Evolutionary conservation across 1,140 invertebrate species (phyloP).

Genomic region (Zophobas morio): DNA sequence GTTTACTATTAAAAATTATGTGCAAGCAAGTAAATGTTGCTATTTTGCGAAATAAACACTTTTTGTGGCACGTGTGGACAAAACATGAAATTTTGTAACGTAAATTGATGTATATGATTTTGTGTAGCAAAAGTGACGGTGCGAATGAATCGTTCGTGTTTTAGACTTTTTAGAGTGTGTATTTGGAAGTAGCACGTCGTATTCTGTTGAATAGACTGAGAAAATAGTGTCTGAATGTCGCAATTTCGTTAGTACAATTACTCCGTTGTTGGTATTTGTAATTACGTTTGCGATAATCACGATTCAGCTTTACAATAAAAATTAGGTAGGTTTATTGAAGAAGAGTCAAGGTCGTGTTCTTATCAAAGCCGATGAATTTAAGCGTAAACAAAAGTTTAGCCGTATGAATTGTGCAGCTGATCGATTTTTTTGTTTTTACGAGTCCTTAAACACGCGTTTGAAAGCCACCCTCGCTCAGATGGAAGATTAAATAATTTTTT

Average conservation of each 20-base stretch:
- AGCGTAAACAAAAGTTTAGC: slow-evolving; percentile 8
- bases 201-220: too few relatives aligned
- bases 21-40: too few relatives aligned
- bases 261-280: slow-evolving; percentile 27
- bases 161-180: too few relatives aligned
- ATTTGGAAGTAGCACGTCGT: too few relatives aligned
- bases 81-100: too few relatives aligned
- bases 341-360: slow-evolving; percentile 22
- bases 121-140: too few relatives aligned
- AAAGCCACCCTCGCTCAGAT: not conserved
- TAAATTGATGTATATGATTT: too few relatives aligned
- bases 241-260: slow-evolving; percentile 27
- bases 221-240: slow-evolving; percentile 32
- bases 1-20: too few relatives aligned
- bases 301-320: slow-evolving; percentile 41
- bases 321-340: slow-evolving; percentile 26
- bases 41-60: too few relatives aligned
- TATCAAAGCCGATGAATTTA: slow-evolving; percentile 7
- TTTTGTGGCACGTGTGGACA: too few relatives aligned
- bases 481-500: not conserved
- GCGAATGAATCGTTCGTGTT: too few relatives aligned
- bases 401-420: not conserved
- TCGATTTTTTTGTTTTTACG: not conserved
- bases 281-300: slow-evolving; percentile 33
- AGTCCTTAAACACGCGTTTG: not conserved